Percentiles rank a stretch among this genome's conserved stretches.
Evolutionary conservation across 30 jellyfish, hydroid and myxozoan species (phyloP).

Genomic region (Hydractinia symbiolongicarpus): DNA sequence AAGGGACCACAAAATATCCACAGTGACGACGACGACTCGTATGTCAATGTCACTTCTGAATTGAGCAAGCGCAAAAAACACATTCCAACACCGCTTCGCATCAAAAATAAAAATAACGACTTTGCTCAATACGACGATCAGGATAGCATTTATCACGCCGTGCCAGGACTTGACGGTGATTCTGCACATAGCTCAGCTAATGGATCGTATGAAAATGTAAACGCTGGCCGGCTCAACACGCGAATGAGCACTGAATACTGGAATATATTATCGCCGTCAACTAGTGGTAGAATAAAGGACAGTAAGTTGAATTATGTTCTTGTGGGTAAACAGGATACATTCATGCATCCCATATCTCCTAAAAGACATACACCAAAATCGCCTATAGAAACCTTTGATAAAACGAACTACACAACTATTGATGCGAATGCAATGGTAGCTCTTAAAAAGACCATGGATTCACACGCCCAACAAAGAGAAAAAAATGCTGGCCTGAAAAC

Average conservation of each 20-base stretch:
- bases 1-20: constrained; percentile 5
- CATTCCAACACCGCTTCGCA: constrained; percentile 61
- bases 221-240: constrained; percentile 22
- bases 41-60: constrained; percentile 56
- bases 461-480: constrained; percentile 7
- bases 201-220: constrained; percentile 75
- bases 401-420: constrained; percentile 60
- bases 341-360: constrained; percentile 20
- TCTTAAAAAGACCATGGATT: constrained; percentile 20
- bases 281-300: background rate
- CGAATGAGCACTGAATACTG: constrained; percentile 45
- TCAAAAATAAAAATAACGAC: constrained; percentile 32
- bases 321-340: constrained; percentile 38
- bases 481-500: background rate
- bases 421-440: constrained; percentile 67
- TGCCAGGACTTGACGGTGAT: constrained; percentile 46
- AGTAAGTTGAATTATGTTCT: constrained; percentile 33
- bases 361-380: constrained; percentile 22
- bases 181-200: constrained; percentile 44
- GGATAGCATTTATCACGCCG: constrained; percentile 74
- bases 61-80: constrained; percentile 33
- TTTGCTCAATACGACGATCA: constrained; percentile 74
- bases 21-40: constrained; percentile 39
- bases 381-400: constrained; percentile 42
- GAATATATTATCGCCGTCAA: constrained; percentile 57